These are phyloP conservation scores for Siphamia tubifer DNA, from an alignment of 2,113 vertebrate species.

Conservation along the genomic window DNA sequence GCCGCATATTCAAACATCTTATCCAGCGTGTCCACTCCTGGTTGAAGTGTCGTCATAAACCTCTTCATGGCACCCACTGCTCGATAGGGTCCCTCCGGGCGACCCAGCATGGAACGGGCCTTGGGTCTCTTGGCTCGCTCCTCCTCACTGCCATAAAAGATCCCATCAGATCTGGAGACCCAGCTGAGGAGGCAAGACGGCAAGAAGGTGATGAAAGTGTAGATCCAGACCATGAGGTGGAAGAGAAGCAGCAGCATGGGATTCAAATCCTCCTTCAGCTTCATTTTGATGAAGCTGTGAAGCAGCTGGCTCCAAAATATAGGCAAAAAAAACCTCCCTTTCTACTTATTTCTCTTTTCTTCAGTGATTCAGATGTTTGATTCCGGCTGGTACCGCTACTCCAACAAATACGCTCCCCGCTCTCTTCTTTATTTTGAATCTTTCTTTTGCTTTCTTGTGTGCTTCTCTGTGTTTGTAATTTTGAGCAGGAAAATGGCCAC, in stretches of 20 bases:
- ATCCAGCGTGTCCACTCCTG: conserved; percentile 88
- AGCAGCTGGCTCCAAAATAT: not conserved
- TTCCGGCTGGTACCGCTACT: not conserved
- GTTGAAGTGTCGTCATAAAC: conserved; percentile 82
- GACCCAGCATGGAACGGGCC: conserved; percentile 80
- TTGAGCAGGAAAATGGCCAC: not conserved
- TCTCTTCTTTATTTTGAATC: no score
- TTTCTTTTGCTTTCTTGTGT: not conserved
- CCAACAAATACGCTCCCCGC: no score
- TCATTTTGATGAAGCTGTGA: conserved; percentile 77
- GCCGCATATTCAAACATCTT: conserved; percentile 86
- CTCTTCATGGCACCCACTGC: conserved; percentile 81
- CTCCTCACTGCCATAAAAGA: conserved; percentile 72
- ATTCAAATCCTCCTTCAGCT: conserved; percentile 89
- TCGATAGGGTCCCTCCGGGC: conserved; percentile 85
- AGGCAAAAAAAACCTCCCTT: no score
- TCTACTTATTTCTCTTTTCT: no score
- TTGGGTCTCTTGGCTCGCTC: conserved; percentile 84
- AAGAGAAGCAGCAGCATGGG: conserved; percentile 87
- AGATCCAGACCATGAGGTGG: conserved; percentile 85
- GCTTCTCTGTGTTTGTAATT: not conserved
- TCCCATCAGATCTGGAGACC: not conserved
- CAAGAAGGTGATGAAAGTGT: conserved; percentile 85
- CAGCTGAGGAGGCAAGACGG: conserved; percentile 84
- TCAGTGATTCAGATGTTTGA: no score